Conservation (phyloP, 2,888 invertebrate genomes). For the Acleris holmiana region DNA sequence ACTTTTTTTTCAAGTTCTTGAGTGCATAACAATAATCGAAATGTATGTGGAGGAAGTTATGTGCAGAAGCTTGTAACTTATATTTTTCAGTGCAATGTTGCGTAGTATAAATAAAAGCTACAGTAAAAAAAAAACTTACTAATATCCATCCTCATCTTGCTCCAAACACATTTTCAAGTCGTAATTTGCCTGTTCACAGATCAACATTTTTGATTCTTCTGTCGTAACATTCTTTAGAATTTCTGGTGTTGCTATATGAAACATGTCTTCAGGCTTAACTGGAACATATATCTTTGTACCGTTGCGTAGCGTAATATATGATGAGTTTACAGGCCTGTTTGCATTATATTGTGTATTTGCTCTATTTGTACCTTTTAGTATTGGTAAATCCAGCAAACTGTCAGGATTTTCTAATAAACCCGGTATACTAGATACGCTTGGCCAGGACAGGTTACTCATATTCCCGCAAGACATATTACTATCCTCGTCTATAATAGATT, state of each 20-base stretch:
- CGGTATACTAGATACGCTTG: constrained; percentile 41
- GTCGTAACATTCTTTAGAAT: constrained; percentile 46
- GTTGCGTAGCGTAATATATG: constrained; percentile 43
- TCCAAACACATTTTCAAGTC: constrained; percentile 61
- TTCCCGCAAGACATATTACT: constrained; percentile 56
- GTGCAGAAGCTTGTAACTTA: too few relatives aligned
- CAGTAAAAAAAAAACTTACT: constrained; percentile 57
- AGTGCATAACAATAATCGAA: too few relatives aligned
- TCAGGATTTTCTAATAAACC: constrained; percentile 36
- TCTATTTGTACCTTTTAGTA: background rate
- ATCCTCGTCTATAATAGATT: constrained; percentile 49
- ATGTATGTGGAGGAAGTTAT: too few relatives aligned
- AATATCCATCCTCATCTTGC: constrained; percentile 58
- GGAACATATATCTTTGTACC: constrained; percentile 46
- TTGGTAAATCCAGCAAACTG: background rate
- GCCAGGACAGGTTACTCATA: constrained; percentile 50
- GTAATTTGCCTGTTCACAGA: constrained; percentile 56
- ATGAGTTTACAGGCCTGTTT: constrained; percentile 42
- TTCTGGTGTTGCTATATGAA: constrained; percentile 56
- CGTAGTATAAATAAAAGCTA: too few relatives aligned
- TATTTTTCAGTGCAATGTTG: too few relatives aligned
- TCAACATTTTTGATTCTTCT: constrained; percentile 48
- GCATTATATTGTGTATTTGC: background rate
- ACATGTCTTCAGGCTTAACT: constrained; percentile 54
- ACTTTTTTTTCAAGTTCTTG: too few relatives aligned